Conservation (phyloP, 1,140 invertebrate species). For the Leptestheria dahalacensis region DNA sequence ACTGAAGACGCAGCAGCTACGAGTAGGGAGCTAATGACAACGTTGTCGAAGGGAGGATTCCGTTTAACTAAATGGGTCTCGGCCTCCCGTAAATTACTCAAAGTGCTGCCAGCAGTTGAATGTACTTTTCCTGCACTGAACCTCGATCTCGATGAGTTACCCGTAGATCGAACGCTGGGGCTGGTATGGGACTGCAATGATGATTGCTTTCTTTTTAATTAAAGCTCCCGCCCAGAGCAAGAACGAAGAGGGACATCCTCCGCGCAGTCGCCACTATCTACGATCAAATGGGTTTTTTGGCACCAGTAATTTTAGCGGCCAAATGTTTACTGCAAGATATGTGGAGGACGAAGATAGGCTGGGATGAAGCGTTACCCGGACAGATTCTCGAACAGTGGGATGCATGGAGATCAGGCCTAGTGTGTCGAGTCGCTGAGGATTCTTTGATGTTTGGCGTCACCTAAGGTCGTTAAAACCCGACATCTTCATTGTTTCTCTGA, state of each 20-base stretch:
- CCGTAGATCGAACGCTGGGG: neutral
- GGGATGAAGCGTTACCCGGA: no score
- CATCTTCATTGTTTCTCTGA: slow-evolving; percentile 24
- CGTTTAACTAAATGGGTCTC: slow-evolving; percentile 6
- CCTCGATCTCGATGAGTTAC: neutral
- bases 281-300: no score
- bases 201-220: neutral
- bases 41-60: neutral
- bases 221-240: neutral
- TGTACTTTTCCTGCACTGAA: neutral
- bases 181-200: neutral
- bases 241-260: neutral
- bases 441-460: neutral
- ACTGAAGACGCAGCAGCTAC: slow-evolving; percentile 9
- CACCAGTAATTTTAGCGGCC: no score
- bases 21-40: neutral
- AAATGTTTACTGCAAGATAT: no score
- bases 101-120: no score
- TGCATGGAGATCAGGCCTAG: neutral
- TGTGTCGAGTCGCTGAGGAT: neutral
- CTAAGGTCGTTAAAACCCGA: neutral
- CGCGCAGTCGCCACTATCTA: slow-evolving; percentile 16
- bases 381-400: no score
- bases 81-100: no score
- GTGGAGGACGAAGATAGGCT: no score